These are phyloP conservation scores for Gonocerus acuteangulatus DNA, from an alignment of 2,888 invertebrate genomes.

Conservation along the genomic window DNA sequence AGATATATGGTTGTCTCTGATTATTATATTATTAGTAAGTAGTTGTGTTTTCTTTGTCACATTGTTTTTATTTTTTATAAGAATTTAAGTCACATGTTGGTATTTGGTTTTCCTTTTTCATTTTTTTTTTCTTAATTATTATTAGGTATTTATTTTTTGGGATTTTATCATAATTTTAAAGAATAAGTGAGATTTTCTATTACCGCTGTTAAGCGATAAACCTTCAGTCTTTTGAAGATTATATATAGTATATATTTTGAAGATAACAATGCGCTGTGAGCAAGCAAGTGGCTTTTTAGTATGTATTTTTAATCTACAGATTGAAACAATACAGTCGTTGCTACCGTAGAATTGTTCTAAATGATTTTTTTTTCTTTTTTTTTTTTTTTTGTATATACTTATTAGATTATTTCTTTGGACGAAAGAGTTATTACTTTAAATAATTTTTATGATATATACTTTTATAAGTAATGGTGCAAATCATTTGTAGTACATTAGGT, in stretches of 20 bases:
- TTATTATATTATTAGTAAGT: constrained; percentile 25
- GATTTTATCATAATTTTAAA: constrained; percentile 26
- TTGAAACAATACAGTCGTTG: constrained; percentile 24
- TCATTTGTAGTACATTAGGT: constrained; percentile 13
- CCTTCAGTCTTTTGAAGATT: constrained; percentile 27
- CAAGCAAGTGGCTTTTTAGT: constrained; percentile 37
- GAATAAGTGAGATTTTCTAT: constrained; percentile 24
- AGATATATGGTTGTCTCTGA: constrained; percentile 28
- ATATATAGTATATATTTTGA: constrained; percentile 33
- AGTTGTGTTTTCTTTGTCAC: constrained; percentile 21
- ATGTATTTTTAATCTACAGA: constrained; percentile 31
- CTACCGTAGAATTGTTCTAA: constrained; percentile 23
- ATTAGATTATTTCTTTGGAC: constrained; percentile 21
- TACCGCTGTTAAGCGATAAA: constrained; percentile 15
- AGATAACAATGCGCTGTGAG: constrained; percentile 37
- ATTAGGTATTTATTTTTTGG: constrained; percentile 27
- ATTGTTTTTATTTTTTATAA: constrained; percentile 26
- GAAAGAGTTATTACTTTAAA: constrained; percentile 20
- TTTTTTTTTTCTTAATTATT: background rate
- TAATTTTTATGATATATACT: constrained; percentile 17
- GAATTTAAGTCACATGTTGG: constrained; percentile 22
- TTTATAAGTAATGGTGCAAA: constrained; percentile 22
- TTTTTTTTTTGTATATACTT: constrained; percentile 5
- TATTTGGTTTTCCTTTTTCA: constrained; percentile 10
- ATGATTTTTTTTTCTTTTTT: constrained; percentile 12